These are phyloP conservation scores for Phasia obesa DNA, from an alignment of 2,888 invertebrate genomes.

Conservation along the genomic window DNA sequence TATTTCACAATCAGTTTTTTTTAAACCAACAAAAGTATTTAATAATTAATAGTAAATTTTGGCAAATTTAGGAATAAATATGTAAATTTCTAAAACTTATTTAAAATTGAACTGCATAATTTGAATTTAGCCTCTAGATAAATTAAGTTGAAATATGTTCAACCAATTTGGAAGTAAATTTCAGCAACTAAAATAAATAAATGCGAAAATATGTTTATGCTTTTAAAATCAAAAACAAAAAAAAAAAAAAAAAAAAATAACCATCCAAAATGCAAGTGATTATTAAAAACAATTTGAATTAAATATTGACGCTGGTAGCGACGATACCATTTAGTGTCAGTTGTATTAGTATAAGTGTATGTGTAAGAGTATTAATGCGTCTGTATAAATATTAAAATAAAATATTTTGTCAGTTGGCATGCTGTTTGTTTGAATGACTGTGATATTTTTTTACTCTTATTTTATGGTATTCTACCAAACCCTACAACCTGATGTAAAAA, in stretches of 20 bases:
- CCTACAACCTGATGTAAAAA: background rate
- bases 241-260: slow-evolving; percentile 9
- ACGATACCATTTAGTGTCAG: background rate
- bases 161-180: background rate
- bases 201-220: background rate
- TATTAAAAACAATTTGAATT: slow-evolving; percentile 28
- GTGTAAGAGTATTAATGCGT: background rate
- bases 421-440: slow-evolving; percentile 1
- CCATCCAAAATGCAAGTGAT: background rate
- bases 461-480: background rate
- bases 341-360: background rate
- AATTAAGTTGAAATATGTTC: background rate
- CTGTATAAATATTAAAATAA: background rate
- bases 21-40: background rate
- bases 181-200: slow-evolving; percentile 1
- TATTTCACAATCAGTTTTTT: background rate
- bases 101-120: slow-evolving; percentile 16
- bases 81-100: background rate
- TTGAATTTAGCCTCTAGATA: background rate
- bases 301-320: background rate
- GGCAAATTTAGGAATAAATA: background rate
- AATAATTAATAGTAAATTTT: no score
- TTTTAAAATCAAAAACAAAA: no score
- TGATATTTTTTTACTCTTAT: slow-evolving; percentile 3
- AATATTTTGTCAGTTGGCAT: background rate